Evolutionary conservation across 2,113 vertebrate species (phyloP).

Genomic region (Mionectes macconnelli): DNA sequence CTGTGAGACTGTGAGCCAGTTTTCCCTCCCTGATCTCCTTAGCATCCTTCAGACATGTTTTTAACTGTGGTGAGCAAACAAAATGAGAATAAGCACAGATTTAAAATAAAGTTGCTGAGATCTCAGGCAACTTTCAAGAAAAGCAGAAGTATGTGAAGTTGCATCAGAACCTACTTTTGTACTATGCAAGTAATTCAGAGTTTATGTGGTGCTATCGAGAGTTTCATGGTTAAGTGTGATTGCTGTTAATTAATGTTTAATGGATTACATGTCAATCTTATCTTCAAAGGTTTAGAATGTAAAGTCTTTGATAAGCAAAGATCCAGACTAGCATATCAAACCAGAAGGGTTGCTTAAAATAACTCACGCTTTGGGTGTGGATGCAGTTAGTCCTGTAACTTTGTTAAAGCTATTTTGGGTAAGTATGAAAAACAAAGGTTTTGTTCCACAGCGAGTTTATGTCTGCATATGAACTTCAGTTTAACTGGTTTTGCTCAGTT

Average conservation of each 20-base stretch:
- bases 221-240: neutral
- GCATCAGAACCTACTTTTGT: neutral
- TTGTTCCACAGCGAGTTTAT: neutral
- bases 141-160: neutral
- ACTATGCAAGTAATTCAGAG: neutral
- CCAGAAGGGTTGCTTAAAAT: conserved; percentile 10
- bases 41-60: neutral
- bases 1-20: neutral
- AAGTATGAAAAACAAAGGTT: neutral
- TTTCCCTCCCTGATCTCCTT: neutral
- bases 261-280: neutral
- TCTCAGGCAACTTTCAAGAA: neutral
- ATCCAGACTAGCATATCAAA: neutral
- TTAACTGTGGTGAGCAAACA: neutral
- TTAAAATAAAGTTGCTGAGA: neutral
- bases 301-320: neutral
- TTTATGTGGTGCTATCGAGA: neutral
- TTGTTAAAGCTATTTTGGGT: conserved; percentile 17
- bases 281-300: neutral
- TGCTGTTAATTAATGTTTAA: neutral
- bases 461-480: neutral
- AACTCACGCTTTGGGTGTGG: neutral
- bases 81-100: neutral
- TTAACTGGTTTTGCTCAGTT: neutral
- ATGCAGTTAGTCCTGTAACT: neutral